Evolutionary conservation across 92 coral and sea anemone genomes (phyloP).

Genomic region (Phenganax stokvisi): DNA sequence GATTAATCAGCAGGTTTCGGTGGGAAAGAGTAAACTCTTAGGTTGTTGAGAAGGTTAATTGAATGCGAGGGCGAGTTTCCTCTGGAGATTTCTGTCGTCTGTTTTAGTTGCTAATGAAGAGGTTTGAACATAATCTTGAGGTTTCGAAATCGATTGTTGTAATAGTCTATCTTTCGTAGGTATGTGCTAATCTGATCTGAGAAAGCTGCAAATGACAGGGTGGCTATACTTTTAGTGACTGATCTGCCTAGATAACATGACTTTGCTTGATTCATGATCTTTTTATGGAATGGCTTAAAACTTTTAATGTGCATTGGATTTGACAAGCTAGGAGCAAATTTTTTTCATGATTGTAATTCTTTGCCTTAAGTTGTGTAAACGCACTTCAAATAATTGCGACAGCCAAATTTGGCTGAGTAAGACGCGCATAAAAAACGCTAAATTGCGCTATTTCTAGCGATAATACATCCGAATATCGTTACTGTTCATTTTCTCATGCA

Average conservation of each 20-base stretch:
- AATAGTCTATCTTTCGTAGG: neutral
- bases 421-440: neutral
- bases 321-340: slow-evolving; percentile 16
- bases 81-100: neutral
- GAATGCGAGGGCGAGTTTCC: slow-evolving; percentile 2
- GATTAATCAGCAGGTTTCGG: neutral
- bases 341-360: slow-evolving; percentile 18
- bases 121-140: neutral
- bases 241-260: neutral
- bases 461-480: neutral
- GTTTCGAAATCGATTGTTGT: slow-evolving; percentile 9
- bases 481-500: neutral
- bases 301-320: neutral
- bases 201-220: neutral
- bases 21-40: neutral
- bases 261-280: neutral
- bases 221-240: slow-evolving; percentile 5
- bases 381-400: slow-evolving; percentile 14
- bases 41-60: neutral
- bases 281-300: neutral
- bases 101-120: neutral
- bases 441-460: neutral
- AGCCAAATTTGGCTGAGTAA: neutral
- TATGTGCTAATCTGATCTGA: slow-evolving; percentile 16
- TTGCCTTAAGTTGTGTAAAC: slow-evolving; percentile 17